These are phyloP conservation scores for Alligator mississippiensis DNA, from an alignment of 2,113 vertebrate species.

Conservation along the genomic window DNA sequence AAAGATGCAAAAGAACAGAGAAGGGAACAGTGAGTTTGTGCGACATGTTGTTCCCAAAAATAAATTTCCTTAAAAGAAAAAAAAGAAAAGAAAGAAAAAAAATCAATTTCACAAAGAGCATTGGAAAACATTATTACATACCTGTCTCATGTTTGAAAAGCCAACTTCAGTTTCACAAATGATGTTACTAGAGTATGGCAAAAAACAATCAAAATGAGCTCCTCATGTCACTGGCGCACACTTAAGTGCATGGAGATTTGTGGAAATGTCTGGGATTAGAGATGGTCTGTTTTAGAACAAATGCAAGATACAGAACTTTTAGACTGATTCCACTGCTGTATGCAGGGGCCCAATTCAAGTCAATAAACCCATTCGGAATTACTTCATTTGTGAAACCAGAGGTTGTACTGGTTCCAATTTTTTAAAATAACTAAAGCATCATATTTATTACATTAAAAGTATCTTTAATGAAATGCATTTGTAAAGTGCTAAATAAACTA, in stretches of 20 bases:
- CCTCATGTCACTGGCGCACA: conserved; percentile 29
- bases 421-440: background rate
- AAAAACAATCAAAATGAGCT: conserved; percentile 52
- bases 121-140: conserved; percentile 56
- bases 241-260: conserved; percentile 52
- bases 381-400: conserved; percentile 75
- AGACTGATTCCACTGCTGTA: background rate
- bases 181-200: conserved; percentile 26
- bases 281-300: conserved; percentile 32
- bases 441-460: background rate
- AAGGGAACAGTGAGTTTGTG: conserved; percentile 71
- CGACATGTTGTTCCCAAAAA: conserved; percentile 34
- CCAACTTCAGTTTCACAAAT: conserved; percentile 76
- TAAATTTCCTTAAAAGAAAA: conserved; percentile 62
- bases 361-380: conserved; percentile 14
- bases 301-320: conserved; percentile 6
- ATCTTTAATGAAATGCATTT: conserved; percentile 18
- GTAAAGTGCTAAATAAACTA: conserved; percentile 16
- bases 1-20: conserved; percentile 67
- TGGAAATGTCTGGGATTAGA: conserved; percentile 39
- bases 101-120: conserved; percentile 59
- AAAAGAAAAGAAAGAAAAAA: conserved; percentile 45
- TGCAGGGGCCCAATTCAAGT: background rate
- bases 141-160: conserved; percentile 58
- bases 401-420: conserved; percentile 47